Conservation (phyloP, 2,888 invertebrate genomes). For the Andrena hattorfiana region DNA sequence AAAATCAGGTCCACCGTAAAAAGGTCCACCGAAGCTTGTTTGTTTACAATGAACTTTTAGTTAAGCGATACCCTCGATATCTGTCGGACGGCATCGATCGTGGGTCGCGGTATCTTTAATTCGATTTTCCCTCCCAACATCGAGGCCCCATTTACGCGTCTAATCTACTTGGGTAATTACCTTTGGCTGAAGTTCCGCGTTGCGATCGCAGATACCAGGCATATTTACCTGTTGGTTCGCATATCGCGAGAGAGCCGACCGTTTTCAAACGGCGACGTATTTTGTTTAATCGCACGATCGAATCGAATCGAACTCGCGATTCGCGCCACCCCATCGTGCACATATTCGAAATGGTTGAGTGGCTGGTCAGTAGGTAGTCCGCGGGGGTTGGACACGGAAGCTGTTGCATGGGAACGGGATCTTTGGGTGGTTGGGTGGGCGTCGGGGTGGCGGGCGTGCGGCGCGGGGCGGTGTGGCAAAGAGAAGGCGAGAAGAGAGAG, state of each 20-base stretch:
- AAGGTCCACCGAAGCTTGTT: not conserved
- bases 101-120: not conserved
- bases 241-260: too few species aligned
- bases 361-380: conserved; percentile 4
- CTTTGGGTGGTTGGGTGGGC: conserved; percentile 17
- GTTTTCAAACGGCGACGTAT: not conserved
- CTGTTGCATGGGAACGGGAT: conserved; percentile 43
- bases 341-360: conserved; percentile 1
- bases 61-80: not conserved
- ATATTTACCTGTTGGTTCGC: not conserved
- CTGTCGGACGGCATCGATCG: not conserved
- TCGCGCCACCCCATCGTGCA: not conserved
- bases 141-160: not conserved
- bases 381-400: conserved; percentile 49
- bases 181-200: not conserved
- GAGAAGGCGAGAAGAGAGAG: conserved; percentile 30
- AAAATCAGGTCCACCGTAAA: not conserved
- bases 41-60: not conserved
- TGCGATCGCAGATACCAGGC: too few species aligned
- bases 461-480: conserved; percentile 11
- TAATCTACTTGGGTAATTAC: not conserved
- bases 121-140: not conserved
- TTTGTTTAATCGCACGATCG: too few species aligned
- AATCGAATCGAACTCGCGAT: too few species aligned
- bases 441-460: conserved; percentile 6